These are phyloP conservation scores for Ascidia mentula DNA, from an alignment of 23 tunicate species.

Conservation along the genomic window DNA sequence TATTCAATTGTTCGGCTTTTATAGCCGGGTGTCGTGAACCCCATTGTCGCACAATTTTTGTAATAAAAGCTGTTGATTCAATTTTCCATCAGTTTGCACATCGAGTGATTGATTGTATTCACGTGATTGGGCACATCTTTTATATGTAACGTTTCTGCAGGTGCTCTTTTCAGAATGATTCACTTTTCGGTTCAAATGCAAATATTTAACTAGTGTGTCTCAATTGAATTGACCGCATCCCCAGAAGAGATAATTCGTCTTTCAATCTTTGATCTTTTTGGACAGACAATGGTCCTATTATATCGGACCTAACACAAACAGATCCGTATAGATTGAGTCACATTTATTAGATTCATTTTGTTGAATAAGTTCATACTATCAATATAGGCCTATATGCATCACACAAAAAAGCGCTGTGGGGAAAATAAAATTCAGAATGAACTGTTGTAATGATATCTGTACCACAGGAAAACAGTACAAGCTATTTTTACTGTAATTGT, in stretches of 20 bases:
- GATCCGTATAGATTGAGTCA: too few species aligned
- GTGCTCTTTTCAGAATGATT: constrained; percentile 6
- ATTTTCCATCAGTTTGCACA: background rate
- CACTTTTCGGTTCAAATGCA: background rate
- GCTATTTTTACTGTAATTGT: too few species aligned
- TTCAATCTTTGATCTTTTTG: background rate
- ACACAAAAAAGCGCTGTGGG: too few species aligned
- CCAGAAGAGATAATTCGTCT: background rate
- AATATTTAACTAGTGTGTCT: background rate
- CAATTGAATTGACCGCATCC: background rate
- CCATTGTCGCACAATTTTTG: background rate
- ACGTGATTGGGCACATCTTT: background rate
- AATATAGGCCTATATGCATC: too few species aligned
- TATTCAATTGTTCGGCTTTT: background rate
- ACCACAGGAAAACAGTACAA: too few species aligned
- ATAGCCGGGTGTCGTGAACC: background rate
- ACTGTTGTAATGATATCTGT: too few species aligned
- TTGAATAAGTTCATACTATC: too few species aligned
- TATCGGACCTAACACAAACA: background rate
- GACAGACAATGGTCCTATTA: background rate
- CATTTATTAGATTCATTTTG: too few species aligned
- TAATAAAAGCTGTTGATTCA: background rate
- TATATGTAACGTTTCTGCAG: constrained; percentile 1
- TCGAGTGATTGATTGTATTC: background rate
- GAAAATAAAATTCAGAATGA: too few species aligned